Percentiles rank a stretch among this genome's conserved stretches.
Conservation (phyloP, 2,113 vertebrate genomes). For the Heloderma charlesbogerti region DNA sequence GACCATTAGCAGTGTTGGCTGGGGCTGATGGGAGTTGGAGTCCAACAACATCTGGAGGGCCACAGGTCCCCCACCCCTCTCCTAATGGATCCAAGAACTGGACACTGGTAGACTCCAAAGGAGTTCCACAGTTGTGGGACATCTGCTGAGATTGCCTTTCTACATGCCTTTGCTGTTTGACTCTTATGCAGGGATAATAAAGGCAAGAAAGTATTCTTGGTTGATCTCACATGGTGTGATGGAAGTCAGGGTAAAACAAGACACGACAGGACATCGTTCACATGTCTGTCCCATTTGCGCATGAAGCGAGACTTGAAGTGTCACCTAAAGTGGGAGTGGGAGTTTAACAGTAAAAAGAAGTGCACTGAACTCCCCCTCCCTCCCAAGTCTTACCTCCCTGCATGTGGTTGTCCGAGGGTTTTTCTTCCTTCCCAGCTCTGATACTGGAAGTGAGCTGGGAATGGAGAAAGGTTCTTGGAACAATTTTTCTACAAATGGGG, state of each 20-base stretch:
- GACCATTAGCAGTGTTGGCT: too few relatives aligned
- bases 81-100: constrained; percentile 43
- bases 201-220: background rate
- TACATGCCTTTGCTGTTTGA: background rate
- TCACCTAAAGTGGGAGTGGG: too few relatives aligned
- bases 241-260: background rate
- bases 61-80: background rate
- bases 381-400: background rate
- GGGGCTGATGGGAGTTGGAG: too few relatives aligned
- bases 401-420: background rate
- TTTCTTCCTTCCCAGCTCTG: background rate
- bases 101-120: constrained; percentile 38
- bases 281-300: too few relatives aligned
- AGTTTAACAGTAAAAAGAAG: too few relatives aligned
- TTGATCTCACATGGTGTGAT: background rate
- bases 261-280: too few relatives aligned
- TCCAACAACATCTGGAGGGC: too few relatives aligned
- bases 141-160: background rate
- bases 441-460: too few relatives aligned
- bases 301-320: too few relatives aligned
- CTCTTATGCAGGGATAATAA: background rate
- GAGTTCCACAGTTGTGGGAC: background rate
- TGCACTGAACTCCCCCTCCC: too few relatives aligned
- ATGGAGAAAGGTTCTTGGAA: too few relatives aligned
- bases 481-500: too few relatives aligned